These are phyloP conservation scores for Chrysotoxum bicinctum DNA, from an alignment of 2,888 invertebrate genomes.

Conservation along the genomic window DNA sequence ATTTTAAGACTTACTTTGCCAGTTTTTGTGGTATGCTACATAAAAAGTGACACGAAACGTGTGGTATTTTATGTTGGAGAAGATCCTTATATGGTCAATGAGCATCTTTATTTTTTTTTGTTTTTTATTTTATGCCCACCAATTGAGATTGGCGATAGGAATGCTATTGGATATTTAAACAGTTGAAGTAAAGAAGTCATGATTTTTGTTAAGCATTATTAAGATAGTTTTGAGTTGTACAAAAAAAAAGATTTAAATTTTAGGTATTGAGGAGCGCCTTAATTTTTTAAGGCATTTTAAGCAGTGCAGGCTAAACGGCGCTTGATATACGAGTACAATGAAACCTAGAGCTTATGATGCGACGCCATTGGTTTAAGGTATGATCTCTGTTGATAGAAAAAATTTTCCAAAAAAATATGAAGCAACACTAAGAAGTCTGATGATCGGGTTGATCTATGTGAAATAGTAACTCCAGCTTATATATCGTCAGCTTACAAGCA, in stretches of 20 bases:
- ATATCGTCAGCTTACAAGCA: too few species aligned
- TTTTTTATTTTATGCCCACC: background rate
- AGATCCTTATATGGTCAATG: constrained; percentile 39
- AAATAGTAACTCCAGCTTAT: too few species aligned
- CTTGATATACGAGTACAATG: too few species aligned
- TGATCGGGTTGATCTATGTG: too few species aligned
- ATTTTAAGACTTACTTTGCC: constrained; percentile 39
- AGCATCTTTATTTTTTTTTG: constrained; percentile 52
- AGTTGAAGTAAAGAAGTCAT: background rate
- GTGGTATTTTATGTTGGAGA: constrained; percentile 57
- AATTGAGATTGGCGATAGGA: constrained; percentile 9
- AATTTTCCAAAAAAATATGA: too few species aligned
- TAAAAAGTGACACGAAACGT: constrained; percentile 60
- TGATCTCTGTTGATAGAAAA: too few species aligned
- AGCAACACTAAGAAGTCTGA: too few species aligned
- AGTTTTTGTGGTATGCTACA: constrained; percentile 20
- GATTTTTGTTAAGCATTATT: background rate
- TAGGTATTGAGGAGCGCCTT: too few species aligned
- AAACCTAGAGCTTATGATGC: too few species aligned
- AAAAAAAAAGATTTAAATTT: background rate
- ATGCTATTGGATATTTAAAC: background rate
- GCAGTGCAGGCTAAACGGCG: too few species aligned
- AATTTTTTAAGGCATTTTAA: too few species aligned
- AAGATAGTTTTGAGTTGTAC: background rate
- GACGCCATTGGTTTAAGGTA: too few species aligned